phyloP scores from a whole-genome alignment of 2,113 vertebrate species.

The Hydropotes inermis region DNA sequence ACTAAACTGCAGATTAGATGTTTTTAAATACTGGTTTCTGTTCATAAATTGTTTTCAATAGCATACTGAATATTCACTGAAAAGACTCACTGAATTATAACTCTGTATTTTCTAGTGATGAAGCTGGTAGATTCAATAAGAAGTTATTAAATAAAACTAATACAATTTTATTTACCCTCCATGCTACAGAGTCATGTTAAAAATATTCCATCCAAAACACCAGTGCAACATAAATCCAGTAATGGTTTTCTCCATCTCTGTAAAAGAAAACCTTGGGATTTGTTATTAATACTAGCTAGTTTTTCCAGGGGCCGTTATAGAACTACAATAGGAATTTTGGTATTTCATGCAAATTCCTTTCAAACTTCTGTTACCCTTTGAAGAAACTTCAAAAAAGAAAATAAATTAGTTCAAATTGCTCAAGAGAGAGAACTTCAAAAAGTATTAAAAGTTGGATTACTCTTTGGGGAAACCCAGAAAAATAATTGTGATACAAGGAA shows the following conservation, averaged over 20 bases:
- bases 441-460: neutral
- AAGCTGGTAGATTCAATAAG: neutral
- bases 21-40: neutral
- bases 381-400: neutral
- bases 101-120: neutral
- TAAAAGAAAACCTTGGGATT: neutral
- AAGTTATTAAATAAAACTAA: neutral
- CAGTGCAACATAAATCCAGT: neutral
- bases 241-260: neutral
- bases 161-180: neutral
- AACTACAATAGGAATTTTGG: neutral
- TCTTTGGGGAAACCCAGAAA: neutral
- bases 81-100: neutral
- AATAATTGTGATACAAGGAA: neutral
- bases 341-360: neutral
- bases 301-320: neutral
- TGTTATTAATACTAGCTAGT: neutral
- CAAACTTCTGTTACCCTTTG: neutral
- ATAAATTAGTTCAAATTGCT: slow-evolving; percentile 3
- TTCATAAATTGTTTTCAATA: neutral
- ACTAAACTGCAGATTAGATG: neutral
- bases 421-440: neutral
- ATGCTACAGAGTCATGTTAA: neutral
- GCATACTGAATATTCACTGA: neutral
- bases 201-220: neutral